Evolutionary conservation across 2,797 vertebrate species (phyloP).

Genomic region (Notolepis coatsorum): DNA sequence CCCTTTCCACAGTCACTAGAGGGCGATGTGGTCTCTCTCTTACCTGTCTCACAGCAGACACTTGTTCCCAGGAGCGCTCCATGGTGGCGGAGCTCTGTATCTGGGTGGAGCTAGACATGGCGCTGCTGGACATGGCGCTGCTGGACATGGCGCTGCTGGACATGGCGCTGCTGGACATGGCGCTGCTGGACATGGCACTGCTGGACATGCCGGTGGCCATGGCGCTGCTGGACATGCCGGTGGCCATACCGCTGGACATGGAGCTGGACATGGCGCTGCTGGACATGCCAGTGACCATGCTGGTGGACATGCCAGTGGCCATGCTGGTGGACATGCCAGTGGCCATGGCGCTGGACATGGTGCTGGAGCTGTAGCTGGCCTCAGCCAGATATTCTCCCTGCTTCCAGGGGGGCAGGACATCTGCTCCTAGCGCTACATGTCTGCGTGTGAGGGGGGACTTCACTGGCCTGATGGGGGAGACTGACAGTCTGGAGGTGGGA

Average conservation of each 20-base stretch:
- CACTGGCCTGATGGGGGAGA: conserved; percentile 87
- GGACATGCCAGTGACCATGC: too few relatives aligned
- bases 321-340: too few relatives aligned
- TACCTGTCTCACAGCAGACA: conserved; percentile 79
- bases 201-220: conserved; percentile 77
- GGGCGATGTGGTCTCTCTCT: conserved; percentile 7
- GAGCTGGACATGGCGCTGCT: conserved; percentile 77
- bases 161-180: conserved; percentile 74
- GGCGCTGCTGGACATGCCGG: too few relatives aligned
- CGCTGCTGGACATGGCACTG: conserved; percentile 74
- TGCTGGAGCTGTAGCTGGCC: conserved; percentile 75
- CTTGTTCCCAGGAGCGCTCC: conserved; percentile 84
- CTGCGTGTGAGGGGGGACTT: conserved; percentile 85
- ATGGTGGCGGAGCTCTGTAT: conserved; percentile 67
- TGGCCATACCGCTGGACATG: conserved; percentile 74
- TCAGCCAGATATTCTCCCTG: conserved; percentile 84
- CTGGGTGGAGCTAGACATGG: conserved; percentile 60
- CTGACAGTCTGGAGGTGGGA: conserved; percentile 86
- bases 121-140: conserved; percentile 75
- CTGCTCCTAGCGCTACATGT: conserved; percentile 59
- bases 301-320: too few relatives aligned
- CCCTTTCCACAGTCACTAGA: conserved; percentile 27
- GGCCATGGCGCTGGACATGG: conserved; percentile 71
- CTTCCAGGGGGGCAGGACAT: conserved; percentile 94
- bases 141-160: conserved; percentile 75